phyloP scores from a whole-genome alignment of 2,888 invertebrate genomes.

The Cephus rjabovi region DNA sequence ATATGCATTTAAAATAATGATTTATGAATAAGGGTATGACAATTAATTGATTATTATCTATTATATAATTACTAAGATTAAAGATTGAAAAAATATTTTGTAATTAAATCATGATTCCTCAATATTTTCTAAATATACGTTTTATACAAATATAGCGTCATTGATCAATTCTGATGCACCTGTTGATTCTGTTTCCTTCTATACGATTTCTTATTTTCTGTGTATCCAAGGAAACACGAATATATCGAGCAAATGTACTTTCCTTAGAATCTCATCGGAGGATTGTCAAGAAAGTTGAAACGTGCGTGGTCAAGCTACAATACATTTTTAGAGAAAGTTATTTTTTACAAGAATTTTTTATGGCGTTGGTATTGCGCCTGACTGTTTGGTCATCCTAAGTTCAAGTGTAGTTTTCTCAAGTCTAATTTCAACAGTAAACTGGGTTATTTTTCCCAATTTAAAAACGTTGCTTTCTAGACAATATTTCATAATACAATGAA shows the following conservation, averaged over 20 bases:
- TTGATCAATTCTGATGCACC: background rate
- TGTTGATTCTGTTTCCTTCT: background rate
- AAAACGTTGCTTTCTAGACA: no score
- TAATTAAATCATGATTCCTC: background rate
- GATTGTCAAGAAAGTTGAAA: background rate
- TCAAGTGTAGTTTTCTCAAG: no score
- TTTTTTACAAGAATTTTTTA: background rate
- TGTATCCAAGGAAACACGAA: background rate
- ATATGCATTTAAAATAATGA: background rate
- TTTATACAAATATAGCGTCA: background rate
- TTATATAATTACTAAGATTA: background rate
- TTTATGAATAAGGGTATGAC: background rate
- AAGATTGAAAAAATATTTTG: background rate
- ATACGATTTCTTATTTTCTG: background rate
- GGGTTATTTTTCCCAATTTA: no score
- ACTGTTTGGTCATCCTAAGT: no score
- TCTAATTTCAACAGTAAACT: no score
- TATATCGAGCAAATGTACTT: background rate
- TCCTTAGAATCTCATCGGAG: background rate
- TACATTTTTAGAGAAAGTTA: slow-evolving; percentile 6
- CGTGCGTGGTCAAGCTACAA: background rate
- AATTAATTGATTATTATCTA: background rate
- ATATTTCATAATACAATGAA: slow-evolving; percentile 59
- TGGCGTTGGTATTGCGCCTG: background rate
- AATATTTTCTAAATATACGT: background rate